These are phyloP conservation scores for Phortica variegata DNA, from an alignment of 1,140 invertebrate genomes.

Conservation along the genomic window DNA sequence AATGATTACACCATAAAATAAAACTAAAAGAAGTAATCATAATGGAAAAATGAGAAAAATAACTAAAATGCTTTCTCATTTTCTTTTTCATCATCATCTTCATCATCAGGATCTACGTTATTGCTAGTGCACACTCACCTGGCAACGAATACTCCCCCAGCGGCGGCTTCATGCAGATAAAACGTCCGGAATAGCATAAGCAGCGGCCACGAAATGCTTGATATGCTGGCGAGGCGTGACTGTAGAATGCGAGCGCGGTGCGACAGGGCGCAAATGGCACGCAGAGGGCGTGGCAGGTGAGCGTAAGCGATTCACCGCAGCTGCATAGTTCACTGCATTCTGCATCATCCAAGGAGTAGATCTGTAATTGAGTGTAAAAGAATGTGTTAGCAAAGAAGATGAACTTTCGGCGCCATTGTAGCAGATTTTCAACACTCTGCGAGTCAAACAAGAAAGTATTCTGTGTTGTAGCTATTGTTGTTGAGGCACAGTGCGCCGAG, in stretches of 20 bases:
- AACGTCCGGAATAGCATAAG: conserved; percentile 84
- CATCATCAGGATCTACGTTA: no score
- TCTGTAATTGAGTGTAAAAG: conserved; percentile 59
- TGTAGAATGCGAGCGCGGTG: conserved; percentile 83
- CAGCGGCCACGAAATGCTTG: conserved; percentile 84
- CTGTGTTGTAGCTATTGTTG: no score
- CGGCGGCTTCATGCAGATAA: conserved; percentile 86
- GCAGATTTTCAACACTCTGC: no score
- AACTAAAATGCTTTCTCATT: no score
- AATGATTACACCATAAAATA: no score
- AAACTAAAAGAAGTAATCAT: no score
- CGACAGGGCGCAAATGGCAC: conserved; percentile 80
- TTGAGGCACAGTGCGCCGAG: background rate
- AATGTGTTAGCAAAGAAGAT: conserved; percentile 4
- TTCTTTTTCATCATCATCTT: no score
- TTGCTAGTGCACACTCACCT: no score
- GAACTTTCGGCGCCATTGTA: no score
- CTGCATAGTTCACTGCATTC: conserved; percentile 81
- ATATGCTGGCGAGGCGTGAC: conserved; percentile 83
- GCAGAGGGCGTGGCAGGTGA: conserved; percentile 82
- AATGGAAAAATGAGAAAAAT: no score
- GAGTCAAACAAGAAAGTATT: no score
- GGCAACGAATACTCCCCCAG: conserved; percentile 65
- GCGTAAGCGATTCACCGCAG: conserved; percentile 72
- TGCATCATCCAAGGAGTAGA: conserved; percentile 82